phyloP scores from a whole-genome alignment of 2,888 invertebrate genomes.

The Resseliella maxima region DNA sequence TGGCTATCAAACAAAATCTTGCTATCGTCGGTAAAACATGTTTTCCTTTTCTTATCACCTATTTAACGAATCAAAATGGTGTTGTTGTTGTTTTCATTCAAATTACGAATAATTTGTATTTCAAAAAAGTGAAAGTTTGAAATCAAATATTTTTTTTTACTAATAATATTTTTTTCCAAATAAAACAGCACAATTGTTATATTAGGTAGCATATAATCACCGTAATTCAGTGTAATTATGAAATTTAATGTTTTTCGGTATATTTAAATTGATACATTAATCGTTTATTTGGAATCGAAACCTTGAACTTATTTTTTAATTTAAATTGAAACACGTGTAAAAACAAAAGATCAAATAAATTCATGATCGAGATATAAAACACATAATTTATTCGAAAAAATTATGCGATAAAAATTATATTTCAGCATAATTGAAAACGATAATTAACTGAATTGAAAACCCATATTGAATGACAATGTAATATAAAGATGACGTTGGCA shows the following conservation, averaged over 20 bases:
- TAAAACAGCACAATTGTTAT: neutral
- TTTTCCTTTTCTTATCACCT: conserved; percentile 94
- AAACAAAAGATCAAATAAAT: too few relatives aligned
- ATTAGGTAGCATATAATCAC: neutral
- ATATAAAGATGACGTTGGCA: neutral
- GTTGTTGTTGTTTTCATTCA: conserved; percentile 41
- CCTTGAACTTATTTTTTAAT: too few relatives aligned
- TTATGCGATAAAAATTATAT: too few relatives aligned
- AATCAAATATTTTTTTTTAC: neutral
- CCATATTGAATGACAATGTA: neutral
- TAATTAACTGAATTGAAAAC: neutral
- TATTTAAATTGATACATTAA: too few relatives aligned
- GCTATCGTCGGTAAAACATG: conserved; percentile 94
- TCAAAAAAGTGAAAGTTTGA: conserved; percentile 31
- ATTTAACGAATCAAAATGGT: conserved; percentile 54
- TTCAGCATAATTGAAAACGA: neutral
- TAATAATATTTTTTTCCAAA: too few relatives aligned
- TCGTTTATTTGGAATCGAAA: too few relatives aligned
- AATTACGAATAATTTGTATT: neutral
- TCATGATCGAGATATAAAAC: too few relatives aligned
- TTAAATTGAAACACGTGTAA: too few relatives aligned
- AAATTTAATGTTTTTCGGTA: too few relatives aligned
- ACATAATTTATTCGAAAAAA: too few relatives aligned
- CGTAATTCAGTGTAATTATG: too few relatives aligned
- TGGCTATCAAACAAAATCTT: conserved; percentile 95